phyloP scores from a whole-genome alignment of 2,113 vertebrate species.

The Mus spicilegus region DNA sequence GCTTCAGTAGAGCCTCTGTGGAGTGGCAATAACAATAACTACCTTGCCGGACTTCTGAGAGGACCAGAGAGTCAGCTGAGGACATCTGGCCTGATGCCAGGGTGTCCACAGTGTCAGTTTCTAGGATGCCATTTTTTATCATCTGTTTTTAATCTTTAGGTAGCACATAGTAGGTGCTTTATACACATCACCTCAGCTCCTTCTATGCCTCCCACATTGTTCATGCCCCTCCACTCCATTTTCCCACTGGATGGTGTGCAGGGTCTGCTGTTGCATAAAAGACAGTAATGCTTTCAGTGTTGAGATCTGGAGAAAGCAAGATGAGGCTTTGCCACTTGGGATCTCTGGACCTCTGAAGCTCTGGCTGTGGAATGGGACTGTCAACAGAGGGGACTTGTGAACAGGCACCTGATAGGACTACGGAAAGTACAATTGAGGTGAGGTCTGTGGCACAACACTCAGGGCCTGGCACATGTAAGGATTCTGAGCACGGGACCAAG shows the following conservation, averaged over 20 bases:
- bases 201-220: background rate
- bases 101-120: background rate
- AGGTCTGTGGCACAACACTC: background rate
- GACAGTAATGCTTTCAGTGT: background rate
- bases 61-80: background rate
- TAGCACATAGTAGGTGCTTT: background rate
- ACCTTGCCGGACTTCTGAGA: background rate
- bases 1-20: background rate
- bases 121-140: background rate
- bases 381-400: background rate
- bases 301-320: background rate
- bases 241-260: background rate
- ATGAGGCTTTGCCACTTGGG: background rate
- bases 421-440: background rate
- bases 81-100: background rate
- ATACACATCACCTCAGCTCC: background rate
- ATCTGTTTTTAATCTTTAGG: background rate
- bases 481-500: background rate
- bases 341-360: background rate
- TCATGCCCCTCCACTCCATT: background rate
- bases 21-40: background rate
- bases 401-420: background rate
- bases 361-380: slow-evolving; percentile 3
- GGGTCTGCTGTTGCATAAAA: background rate
- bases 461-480: background rate